Evolutionary conservation across 2,797 vertebrate species (phyloP), one percentile per base, ranked within the genome.

Genomic region (Sus cebifrons): DNA sequence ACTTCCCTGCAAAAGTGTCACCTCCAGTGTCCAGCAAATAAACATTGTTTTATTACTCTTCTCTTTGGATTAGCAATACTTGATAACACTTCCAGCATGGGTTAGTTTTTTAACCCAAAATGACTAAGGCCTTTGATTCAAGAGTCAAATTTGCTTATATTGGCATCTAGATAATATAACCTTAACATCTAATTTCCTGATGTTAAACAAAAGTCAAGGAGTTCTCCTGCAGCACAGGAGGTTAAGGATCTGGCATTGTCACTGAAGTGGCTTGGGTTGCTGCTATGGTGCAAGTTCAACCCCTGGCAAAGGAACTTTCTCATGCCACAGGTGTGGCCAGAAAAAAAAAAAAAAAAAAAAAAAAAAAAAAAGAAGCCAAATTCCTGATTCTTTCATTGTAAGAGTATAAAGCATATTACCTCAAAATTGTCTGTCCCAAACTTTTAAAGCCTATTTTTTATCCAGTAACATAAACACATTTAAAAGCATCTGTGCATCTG

Each of bases 161-260:
- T 90, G 92, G 85, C 60, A 86, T 79, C 36, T 71, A 92, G 86
- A 87, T 94, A 87, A 97, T 32, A 87, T 2, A 78, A 85, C 6
- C 27, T 89, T 79, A 96, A 91, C 75, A 86, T 95, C 89, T 89
- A 85, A 92, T 94, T 92, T 94, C 87, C 65, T 74, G 49, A 95
- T 86, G 71, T 32, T 85, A 91, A 94, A 96, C 84, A 90, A 85
- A 67, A 89, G 67, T 71, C 64, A 89, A 49, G 44, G 6, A 49
- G 44, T 49, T 49, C 44, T 49, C 5, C 44, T 49, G 44, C 44
- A 49, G 44, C 44, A 6, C 44, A 49, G 44, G 6, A 49, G 44
- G 44, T 49, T 49, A 49, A 49, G 44, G 44, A 49, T 49, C 44
- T 49, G 44, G 44, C 44, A 49, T 49, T 49, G 44, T 49, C 44